A percentile compares a stretch with the other conserved stretches of the same genome.
phyloP scores from a whole-genome alignment of 1,140 invertebrate species.

The Sycophila sp. region DNA sequence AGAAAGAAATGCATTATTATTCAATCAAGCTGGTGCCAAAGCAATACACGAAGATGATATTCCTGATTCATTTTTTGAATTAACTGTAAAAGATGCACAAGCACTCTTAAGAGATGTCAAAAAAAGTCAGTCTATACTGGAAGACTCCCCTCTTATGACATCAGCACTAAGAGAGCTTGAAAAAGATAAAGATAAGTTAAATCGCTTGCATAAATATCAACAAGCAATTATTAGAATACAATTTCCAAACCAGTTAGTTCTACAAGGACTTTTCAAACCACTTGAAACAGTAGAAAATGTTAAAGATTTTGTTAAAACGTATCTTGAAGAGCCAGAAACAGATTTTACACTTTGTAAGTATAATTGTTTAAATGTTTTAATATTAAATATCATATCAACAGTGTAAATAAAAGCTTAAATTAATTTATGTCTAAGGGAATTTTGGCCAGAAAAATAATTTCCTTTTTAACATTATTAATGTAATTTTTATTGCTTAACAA shows the following conservation, averaged over 20 bases:
- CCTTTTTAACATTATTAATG: too few relatives aligned
- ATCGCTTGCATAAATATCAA: slow-evolving; percentile 74
- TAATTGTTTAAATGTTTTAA: neutral
- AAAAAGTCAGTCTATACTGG: slow-evolving; percentile 69
- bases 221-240: slow-evolving; percentile 80
- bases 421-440: too few relatives aligned
- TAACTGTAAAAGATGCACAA: slow-evolving; percentile 81
- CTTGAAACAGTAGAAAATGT: slow-evolving; percentile 75
- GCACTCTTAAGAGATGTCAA: slow-evolving; percentile 77
- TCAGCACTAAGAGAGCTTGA: slow-evolving; percentile 71
- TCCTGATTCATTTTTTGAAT: slow-evolving; percentile 85
- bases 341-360: slow-evolving; percentile 81
- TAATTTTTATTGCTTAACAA: neutral
- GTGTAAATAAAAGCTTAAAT: neutral
- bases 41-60: slow-evolving; percentile 71
- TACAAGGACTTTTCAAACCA: slow-evolving; percentile 82
- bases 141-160: slow-evolving; percentile 76
- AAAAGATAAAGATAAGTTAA: slow-evolving; percentile 69
- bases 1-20: slow-evolving; percentile 75
- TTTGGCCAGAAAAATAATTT: too few relatives aligned
- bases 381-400: neutral
- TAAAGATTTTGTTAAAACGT: slow-evolving; percentile 75
- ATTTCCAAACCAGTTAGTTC: slow-evolving; percentile 82
- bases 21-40: slow-evolving; percentile 71
- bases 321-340: slow-evolving; percentile 70